Evolutionary conservation across 2,888 invertebrate species (phyloP).

Genomic region (Drosophila imparisetae): DNA sequence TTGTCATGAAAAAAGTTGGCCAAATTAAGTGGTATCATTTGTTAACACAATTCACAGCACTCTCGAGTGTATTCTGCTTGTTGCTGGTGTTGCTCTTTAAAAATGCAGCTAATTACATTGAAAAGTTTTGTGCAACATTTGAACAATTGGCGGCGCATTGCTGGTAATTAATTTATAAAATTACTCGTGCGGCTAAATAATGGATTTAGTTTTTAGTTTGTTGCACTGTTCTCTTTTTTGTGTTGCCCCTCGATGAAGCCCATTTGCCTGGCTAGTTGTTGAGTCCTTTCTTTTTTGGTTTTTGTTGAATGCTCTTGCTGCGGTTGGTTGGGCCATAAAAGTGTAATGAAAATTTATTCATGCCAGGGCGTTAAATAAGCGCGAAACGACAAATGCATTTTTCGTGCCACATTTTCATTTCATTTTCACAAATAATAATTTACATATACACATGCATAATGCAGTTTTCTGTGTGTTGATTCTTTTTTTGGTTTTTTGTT

Average conservation of each 20-base stretch:
- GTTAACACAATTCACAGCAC: background rate
- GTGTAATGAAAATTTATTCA: slow-evolving; percentile 37
- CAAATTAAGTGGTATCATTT: slow-evolving; percentile 8
- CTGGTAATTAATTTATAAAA: slow-evolving; percentile 68
- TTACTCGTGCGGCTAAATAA: slow-evolving; percentile 68
- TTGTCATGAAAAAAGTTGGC: background rate
- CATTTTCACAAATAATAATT: slow-evolving; percentile 69
- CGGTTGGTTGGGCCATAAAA: slow-evolving; percentile 52
- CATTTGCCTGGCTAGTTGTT: slow-evolving; percentile 22
- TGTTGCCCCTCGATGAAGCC: slow-evolving; percentile 23
- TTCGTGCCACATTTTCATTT: slow-evolving; percentile 52
- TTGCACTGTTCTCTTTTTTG: slow-evolving; percentile 14
- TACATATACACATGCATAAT: slow-evolving; percentile 18
- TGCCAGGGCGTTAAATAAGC: slow-evolving; percentile 48
- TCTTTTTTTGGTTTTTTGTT: slow-evolving; percentile 1
- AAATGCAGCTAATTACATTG: slow-evolving; percentile 54
- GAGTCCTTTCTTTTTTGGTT: background rate
- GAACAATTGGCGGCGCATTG: slow-evolving; percentile 40
- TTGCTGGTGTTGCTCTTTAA: slow-evolving; percentile 1
- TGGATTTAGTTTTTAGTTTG: slow-evolving; percentile 59
- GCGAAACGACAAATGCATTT: slow-evolving; percentile 45
- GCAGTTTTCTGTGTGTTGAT: background rate
- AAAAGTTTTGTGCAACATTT: slow-evolving; percentile 44
- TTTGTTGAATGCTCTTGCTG: slow-evolving; percentile 40
- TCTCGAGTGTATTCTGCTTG: background rate